Base-by-base conservation (phyloP, 2,797 vertebrate species). In the Lagocephalus sceleratus region DNA sequence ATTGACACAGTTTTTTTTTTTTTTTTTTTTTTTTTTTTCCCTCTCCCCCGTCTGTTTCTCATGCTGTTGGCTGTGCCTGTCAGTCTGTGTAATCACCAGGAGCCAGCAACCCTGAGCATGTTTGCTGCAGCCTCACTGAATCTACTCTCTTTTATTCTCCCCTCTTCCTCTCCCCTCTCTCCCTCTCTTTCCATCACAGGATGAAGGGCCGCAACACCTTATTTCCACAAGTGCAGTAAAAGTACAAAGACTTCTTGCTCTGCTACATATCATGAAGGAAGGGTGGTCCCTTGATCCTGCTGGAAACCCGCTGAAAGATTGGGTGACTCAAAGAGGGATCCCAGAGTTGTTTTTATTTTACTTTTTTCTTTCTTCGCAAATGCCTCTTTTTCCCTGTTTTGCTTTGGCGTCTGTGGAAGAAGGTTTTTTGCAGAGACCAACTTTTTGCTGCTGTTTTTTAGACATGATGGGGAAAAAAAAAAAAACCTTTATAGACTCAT, bases 221-320 rank as follows among this genome's bases (percentile, higher is more conserved):
- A 92, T 91, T 92, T 93, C 92, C 93, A 94, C 92, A 92, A 90
- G 91, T 93, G 92, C 93, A 94, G 93, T 92, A 92, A 92, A 92
- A 92, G 92, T 92, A 94, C 92, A 93, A 82, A 93, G 92, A 94
- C 93, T 94, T 93, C 92, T 93, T 92, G 92, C 91, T 95, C 93
- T 92, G 92, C 92, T 89, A 92, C 91, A 85, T 92, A 92, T 90
- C 92, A 92, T 61, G 70, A 91, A 90, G 87, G 91, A 92, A 89
- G 86, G 88, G 86, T 85, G 85, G 85, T 90, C 88, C 87, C 88
- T 89, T 88, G 88, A 87, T 88, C 85, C 84, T 79, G 81, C 83
- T 81, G 88, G 84, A 90, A 88, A 83, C 82, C 84, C 79, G 63
- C 78, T 52, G 81, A 88, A 83, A 85, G 86, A 88, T 84, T 87